Percentiles rank a stretch among this genome's conserved stretches.
phyloP scores from a whole-genome alignment of 1,140 invertebrate species.

The Tenebrio molitor region DNA sequence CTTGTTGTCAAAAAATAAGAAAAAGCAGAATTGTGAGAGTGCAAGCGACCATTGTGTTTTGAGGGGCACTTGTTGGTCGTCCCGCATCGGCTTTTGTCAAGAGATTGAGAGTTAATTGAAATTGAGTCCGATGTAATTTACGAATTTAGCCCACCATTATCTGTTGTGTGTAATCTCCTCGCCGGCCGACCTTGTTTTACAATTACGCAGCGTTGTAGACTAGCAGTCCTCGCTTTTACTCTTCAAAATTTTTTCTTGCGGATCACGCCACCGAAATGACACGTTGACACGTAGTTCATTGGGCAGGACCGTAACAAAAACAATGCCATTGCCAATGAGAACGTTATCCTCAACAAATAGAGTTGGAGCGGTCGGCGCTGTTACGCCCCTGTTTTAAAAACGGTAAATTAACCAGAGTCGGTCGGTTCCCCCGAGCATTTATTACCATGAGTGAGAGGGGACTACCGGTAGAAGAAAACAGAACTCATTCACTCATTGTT shows the following conservation, averaged over 20 bases:
- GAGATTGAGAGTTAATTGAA: constrained; percentile 28
- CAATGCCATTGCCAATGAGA: background rate
- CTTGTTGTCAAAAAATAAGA: no score
- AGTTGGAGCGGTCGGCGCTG: background rate
- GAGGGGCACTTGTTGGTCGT: background rate
- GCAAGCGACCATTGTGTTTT: no score
- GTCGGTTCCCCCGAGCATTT: constrained; percentile 30
- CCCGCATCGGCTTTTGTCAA: constrained; percentile 26
- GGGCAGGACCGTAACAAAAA: constrained; percentile 18
- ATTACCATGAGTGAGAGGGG: background rate
- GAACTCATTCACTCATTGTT: constrained; percentile 21
- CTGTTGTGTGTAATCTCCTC: constrained; percentile 6
- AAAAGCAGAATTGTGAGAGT: background rate
- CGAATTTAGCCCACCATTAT: constrained; percentile 17
- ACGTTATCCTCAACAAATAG: background rate
- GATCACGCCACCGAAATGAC: constrained; percentile 34
- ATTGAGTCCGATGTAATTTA: constrained; percentile 28
- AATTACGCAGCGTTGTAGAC: constrained; percentile 20
- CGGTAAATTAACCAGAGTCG: constrained; percentile 15
- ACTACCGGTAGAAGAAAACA: constrained; percentile 37
- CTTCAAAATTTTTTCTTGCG: constrained; percentile 22
- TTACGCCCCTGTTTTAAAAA: constrained; percentile 25
- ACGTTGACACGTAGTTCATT: constrained; percentile 29
- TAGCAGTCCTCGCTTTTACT: constrained; percentile 7
- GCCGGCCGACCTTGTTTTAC: constrained; percentile 14